Percentiles rank a stretch among this genome's conserved stretches.
phyloP scores from a whole-genome alignment of 2,888 invertebrate genomes.

The Eurytoma adleriae region DNA sequence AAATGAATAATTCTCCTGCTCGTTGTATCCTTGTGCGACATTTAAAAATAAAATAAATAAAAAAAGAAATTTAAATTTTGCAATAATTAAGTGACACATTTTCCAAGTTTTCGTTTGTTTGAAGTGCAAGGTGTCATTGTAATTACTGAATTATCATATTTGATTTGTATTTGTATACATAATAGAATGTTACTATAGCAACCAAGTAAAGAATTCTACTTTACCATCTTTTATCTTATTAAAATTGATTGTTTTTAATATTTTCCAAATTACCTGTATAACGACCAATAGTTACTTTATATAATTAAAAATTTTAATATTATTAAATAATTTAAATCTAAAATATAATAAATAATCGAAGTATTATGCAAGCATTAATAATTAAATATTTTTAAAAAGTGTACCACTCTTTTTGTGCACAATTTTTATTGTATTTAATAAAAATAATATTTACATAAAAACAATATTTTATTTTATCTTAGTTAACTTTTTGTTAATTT shows the following conservation, averaged over 20 bases:
- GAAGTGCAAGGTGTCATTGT: constrained; percentile 8
- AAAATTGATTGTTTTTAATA: background rate
- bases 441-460: no score
- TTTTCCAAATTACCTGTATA: no score
- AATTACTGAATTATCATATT: constrained; percentile 26
- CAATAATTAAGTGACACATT: constrained; percentile 32
- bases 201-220: constrained; percentile 56
- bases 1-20: constrained; percentile 58
- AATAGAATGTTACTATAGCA: constrained; percentile 47
- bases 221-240: constrained; percentile 15
- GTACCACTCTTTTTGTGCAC: no score
- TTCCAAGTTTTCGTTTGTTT: constrained; percentile 20
- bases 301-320: no score
- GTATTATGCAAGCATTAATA: no score
- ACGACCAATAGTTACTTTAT: no score
- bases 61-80: constrained; percentile 28
- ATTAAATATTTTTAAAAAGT: no score
- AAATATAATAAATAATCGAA: no score
- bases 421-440: no score
- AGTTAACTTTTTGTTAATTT: no score
- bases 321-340: no score
- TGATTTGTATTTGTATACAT: constrained; percentile 46
- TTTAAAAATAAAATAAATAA: constrained; percentile 20
- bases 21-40: constrained; percentile 32
- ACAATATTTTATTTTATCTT: no score